Evolutionary conservation across 2,113 vertebrate genomes (phyloP).

Genomic region (Psilopsiagon aurifrons): DNA sequence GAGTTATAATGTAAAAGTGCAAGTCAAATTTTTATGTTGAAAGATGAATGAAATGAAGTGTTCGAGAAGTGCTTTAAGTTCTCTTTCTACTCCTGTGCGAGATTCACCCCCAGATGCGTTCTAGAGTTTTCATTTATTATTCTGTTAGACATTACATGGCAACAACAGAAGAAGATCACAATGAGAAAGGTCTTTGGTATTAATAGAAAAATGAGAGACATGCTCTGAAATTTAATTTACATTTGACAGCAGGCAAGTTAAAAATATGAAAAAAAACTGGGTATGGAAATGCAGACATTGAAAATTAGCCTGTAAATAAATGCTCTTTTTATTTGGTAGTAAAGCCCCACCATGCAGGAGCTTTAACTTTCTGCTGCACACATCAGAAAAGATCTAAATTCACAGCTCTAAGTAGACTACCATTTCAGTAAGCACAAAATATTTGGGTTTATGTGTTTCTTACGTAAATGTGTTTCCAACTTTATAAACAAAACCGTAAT

Average conservation of each 20-base stretch:
- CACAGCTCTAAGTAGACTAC: background rate
- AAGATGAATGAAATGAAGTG: background rate
- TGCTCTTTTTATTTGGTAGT: background rate
- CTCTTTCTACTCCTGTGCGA: background rate
- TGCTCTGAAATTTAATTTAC: background rate
- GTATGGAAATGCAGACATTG: background rate
- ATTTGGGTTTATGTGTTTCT: conserved; percentile 26
- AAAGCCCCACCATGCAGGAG: background rate
- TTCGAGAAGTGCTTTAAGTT: background rate
- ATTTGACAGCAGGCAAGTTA: background rate
- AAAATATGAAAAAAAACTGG: background rate
- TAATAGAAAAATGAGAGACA: background rate
- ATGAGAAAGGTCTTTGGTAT: background rate
- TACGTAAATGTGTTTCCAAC: conserved; percentile 16
- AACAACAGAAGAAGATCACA: background rate
- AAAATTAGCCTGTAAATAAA: background rate
- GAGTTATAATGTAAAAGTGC: background rate
- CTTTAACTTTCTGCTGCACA: background rate
- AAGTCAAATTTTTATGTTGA: background rate
- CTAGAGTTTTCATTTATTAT: background rate
- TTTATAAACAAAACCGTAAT: conserved; percentile 36
- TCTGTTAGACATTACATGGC: background rate
- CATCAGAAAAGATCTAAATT: conserved; percentile 1
- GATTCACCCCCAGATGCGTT: background rate
- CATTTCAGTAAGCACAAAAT: background rate